Conservation (phyloP, 2,888 invertebrate genomes). For the Protonemura montana region DNA sequence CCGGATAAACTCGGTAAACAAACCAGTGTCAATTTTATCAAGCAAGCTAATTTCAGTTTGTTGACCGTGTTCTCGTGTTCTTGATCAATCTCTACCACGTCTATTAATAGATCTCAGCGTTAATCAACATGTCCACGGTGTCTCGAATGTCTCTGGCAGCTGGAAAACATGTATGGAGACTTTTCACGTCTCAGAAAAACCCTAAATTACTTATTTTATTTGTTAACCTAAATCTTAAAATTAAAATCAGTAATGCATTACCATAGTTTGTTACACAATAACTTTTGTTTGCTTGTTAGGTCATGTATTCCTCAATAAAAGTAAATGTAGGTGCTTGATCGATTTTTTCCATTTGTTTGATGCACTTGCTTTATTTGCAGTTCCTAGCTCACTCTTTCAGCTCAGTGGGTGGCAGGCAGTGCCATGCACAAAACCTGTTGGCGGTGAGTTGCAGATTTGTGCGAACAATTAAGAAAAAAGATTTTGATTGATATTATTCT, state of each 20-base stretch:
- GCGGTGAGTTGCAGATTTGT: slow-evolving; percentile 1
- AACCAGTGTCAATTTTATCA: slow-evolving; percentile 8
- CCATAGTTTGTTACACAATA: neutral
- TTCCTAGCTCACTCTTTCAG: slow-evolving; percentile 27
- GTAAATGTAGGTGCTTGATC: neutral
- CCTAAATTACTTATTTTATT: neutral
- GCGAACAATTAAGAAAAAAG: neutral
- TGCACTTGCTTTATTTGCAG: slow-evolving; percentile 25
- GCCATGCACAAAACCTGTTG: slow-evolving; percentile 27
- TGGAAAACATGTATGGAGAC: slow-evolving; percentile 49
- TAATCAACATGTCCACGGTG: slow-evolving; percentile 30
- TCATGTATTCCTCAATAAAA: neutral
- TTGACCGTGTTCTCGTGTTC: neutral
- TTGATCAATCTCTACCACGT: neutral
- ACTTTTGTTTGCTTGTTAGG: slow-evolving; percentile 28
- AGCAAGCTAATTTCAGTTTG: neutral
- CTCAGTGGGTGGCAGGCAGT: slow-evolving; percentile 16
- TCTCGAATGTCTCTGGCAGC: slow-evolving; percentile 48
- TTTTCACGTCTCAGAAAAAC: neutral
- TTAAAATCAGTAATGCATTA: neutral
- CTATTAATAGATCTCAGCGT: slow-evolving; percentile 34
- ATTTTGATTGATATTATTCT: slow-evolving; percentile 13
- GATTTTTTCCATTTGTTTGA: slow-evolving; percentile 25
- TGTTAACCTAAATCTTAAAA: neutral
- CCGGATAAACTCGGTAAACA: slow-evolving; percentile 24